Base-by-base conservation (phyloP, 1,140 invertebrate species). In the Penaeus vannamei region DNA sequence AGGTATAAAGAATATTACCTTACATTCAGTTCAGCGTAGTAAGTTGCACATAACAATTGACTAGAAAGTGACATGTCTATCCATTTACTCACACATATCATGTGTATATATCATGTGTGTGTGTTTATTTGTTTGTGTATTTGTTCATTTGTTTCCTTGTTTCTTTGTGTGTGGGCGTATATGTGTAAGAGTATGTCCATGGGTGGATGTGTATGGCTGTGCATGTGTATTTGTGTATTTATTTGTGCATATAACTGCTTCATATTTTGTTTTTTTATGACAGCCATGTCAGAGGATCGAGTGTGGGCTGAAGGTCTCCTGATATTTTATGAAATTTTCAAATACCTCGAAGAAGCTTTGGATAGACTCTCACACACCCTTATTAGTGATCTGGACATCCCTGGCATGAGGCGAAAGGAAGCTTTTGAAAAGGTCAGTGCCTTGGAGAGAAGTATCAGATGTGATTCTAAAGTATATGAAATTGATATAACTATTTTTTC, bases 281-380 rank as follows among this genome's bases (percentile, higher is more conserved):
- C 92, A 97, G 96, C 96, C 66, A 93, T 97, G 91, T 94, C 95
- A n/a, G 95, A 96, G 93, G 94, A 96, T 92, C 93, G 93, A 79
- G 96, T 97, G 2, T 97, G 96, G 96, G 95, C 95, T 46, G 96
- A 97, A 92, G 96, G 96, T 17, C 93, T 97, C 46, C 93, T 97
- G 87, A 94, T 96, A 2, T 97, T 97, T 92, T 97, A 97, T 92
- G 96, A 97, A 93, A 93, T 97, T 26, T 97, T 97, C 92, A 94
- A 95, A 91, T 96, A 94, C 92, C 92, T 97, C 14, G 96, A 97
- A 93, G 94, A 94, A 91, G 94, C 95, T 1, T 94, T 95, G 93
- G 91, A 93, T 66, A 92, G 93, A 89, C 92, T 93, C 59, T 93
- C 93, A 90, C 93, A 94, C 88, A 93, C 93, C 20, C 92, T 93